Percentiles rank a stretch among this genome's conserved stretches.
phyloP scores from a whole-genome alignment of 1,140 invertebrate species.

The Diabrotica virgifera region DNA sequence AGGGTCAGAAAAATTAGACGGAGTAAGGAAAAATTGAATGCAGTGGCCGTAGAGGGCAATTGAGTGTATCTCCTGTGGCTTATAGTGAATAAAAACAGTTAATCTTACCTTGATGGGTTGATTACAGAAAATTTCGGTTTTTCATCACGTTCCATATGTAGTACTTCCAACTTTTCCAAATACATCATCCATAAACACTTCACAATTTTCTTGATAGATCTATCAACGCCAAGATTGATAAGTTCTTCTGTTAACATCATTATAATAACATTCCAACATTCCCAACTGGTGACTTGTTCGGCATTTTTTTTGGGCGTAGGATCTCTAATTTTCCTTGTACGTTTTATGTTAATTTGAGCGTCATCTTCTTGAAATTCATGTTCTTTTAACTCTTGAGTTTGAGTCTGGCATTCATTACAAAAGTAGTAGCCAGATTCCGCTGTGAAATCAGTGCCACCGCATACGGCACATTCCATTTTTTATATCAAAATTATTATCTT shows the following conservation, averaged over 20 bases:
- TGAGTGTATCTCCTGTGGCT: too few species aligned
- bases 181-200: conserved; percentile 65
- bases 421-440: conserved; percentile 54
- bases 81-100: too few species aligned
- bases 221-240: conserved; percentile 55
- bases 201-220: conserved; percentile 55
- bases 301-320: conserved; percentile 34
- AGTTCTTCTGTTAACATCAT: conserved; percentile 60
- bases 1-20: too few species aligned
- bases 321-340: conserved; percentile 25
- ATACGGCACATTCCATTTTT: conserved; percentile 46
- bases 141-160: conserved; percentile 46
- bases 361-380: conserved; percentile 40
- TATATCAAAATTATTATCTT: neutral
- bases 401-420: conserved; percentile 55
- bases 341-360: conserved; percentile 17
- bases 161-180: conserved; percentile 57
- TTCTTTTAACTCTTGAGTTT: conserved; percentile 51
- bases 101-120: conserved; percentile 50
- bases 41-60: too few species aligned
- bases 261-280: conserved; percentile 64
- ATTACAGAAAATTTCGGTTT: conserved; percentile 55
- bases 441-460: conserved; percentile 51
- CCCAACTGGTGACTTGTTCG: conserved; percentile 57
- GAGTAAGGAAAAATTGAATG: too few species aligned